These are phyloP conservation scores for Heptranchias perlo DNA, from an alignment of 2,113 vertebrate genomes.

Conservation along the genomic window DNA sequence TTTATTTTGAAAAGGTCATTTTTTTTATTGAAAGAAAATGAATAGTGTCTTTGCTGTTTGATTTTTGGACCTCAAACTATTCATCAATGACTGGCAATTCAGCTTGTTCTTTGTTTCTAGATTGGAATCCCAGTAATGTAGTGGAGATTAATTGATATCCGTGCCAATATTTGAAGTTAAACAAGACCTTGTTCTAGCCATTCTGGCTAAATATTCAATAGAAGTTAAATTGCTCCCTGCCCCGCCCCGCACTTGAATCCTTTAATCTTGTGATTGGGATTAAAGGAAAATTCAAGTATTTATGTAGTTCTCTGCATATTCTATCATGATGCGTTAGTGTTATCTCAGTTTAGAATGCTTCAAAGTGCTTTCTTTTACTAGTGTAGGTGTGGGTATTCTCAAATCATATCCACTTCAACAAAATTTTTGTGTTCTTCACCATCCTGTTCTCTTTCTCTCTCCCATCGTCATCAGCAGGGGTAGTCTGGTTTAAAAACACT, in stretches of 20 bases:
- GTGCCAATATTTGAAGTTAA: not conserved
- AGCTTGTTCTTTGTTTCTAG: not conserved
- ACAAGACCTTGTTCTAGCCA: not conserved
- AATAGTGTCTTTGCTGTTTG: conserved; percentile 2
- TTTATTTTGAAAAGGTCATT: not conserved
- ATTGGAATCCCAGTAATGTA: not conserved
- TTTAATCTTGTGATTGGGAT: not conserved
- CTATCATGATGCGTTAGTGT: not conserved
- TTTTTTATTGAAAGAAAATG: not conserved
- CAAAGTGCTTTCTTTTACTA: not conserved
- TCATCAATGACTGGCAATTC: not conserved
- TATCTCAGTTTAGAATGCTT: not conserved
- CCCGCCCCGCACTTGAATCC: not conserved
- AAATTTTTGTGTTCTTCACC: not conserved
- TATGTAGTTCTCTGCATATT: not conserved
- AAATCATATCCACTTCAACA: not conserved
- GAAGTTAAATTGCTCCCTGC: not conserved
- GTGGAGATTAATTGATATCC: not conserved
- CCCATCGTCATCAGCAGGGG: not conserved
- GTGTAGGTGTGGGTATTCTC: not conserved
- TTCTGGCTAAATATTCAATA: not conserved
- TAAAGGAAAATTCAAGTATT: not conserved
- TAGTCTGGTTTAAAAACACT: not conserved
- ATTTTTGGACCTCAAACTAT: not conserved
- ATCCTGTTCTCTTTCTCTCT: not conserved